Evolutionary conservation across 2,888 invertebrate genomes (phyloP), one percentile per base, ranked within the genome.

Genomic region (Biston betularia): DNA sequence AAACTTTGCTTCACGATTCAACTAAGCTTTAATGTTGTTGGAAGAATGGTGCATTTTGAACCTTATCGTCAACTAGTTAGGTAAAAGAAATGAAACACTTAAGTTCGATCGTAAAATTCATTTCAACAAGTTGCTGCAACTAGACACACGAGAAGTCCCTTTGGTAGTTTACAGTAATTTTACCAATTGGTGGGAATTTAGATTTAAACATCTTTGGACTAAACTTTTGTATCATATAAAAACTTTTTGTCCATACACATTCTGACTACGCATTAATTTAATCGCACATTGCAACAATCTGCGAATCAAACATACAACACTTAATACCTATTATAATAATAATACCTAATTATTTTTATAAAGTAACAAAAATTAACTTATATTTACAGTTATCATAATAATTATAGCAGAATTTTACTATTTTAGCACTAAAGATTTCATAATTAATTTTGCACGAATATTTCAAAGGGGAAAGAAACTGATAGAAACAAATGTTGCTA

Each of bases 271-370:
- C 84, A 87, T 90, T 87, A 89, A 85, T 92, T 89, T 89, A 89
- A 88, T 84, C 91, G 92, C 92, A 89, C 87, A 91, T 92, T 92
- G 92, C 88, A 92, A 90, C 91, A 93, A 92, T 90, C 83, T 89
- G 91, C 93, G 90, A 88, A 87, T 91, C 91, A 93, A 93, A 92
- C 93, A 91, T 93, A 92, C 93, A 93, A 93, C 93, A 93, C 93
- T 93, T 93, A 93, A 81, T 79, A 85, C 77, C 90, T 92, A 92
- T 82, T 74, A 90, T 91, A 90, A 92, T 87, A 90, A 92, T 92
- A 92, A 91, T 92, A 92, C 91, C 92, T 93, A 93, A 90, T 90
- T 63, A 67, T 92, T 85, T 89, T 90, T 90, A 91, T 89, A 92
- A 92, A 91, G 90, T 93, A 93, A 93, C 93, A 93, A 92, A 24